These are phyloP conservation scores for Dendrocincla fuliginosa DNA, from an alignment of 2,797 vertebrate genomes.

Conservation along the genomic window DNA sequence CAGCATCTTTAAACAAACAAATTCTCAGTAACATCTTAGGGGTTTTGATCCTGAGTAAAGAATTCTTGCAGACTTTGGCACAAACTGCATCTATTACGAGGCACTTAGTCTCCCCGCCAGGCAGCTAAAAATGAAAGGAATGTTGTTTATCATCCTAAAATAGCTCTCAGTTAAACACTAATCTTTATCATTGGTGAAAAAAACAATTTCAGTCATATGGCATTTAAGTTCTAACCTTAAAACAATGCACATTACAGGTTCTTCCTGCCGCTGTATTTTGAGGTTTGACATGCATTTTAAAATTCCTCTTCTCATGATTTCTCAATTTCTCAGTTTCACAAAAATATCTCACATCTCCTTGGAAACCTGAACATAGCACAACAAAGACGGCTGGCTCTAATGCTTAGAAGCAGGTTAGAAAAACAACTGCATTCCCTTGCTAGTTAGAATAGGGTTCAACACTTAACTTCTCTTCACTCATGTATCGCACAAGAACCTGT, in stretches of 20 bases:
- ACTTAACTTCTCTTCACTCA: not conserved
- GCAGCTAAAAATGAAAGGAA: slow-evolving; percentile 44
- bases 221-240: not conserved
- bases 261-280: not conserved
- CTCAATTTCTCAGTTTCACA: slow-evolving; percentile 25
- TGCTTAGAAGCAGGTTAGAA: not conserved
- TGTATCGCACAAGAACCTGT: not conserved
- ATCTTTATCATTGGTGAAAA: not conserved
- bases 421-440: not conserved
- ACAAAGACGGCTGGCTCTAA: not conserved
- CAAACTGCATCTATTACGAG: not conserved
- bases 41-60: not conserved
- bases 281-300: not conserved
- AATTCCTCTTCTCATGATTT: slow-evolving; percentile 26
- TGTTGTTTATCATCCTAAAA: slow-evolving; percentile 48
- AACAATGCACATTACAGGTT: not conserved
- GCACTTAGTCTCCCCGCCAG: not conserved
- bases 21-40: not conserved
- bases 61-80: not conserved
- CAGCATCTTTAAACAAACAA: not conserved
- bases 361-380: slow-evolving; percentile 48
- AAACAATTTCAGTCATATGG: not conserved
- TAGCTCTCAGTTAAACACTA: slow-evolving; percentile 20
- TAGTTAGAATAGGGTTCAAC: not conserved
- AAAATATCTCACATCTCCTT: slow-evolving; percentile 51